Base-by-base conservation (phyloP, 2,888 invertebrate species). In the Nemotelus nigrinus region DNA sequence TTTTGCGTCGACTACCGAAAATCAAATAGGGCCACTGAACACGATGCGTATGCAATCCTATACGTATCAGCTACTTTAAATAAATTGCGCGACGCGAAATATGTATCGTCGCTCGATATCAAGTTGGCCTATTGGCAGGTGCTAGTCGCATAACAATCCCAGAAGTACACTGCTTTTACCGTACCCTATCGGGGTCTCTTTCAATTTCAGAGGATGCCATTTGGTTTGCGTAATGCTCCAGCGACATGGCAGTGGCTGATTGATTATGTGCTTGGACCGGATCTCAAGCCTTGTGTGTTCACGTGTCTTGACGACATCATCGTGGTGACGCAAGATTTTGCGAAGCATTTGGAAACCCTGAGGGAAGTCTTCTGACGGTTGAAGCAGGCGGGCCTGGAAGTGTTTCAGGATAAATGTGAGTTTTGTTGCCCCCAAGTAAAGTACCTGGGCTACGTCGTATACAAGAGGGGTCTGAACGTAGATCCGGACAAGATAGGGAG, bases 11-110 rank as follows among this genome's bases (percentile, higher is more conserved):
- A 82, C 45, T 82, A 80, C 57, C 55, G 82, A 2, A 78, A 81
- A 50, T 70, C 82, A 0, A 84, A 83, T 48, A 44, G 48, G 2
- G 81, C 82, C 0, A 81, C 82, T 0, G 78, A 79, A 45, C 70
- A 80, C 41, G 81, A 82, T 70, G 82, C 82, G 0, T 83, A 83
- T 68, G 82, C 82, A 0, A 44, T 83, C 0, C 84, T 80, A 1
- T 79, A 80, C 7, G 82, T 82, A 58, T 68, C 74, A 1, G 77
- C 77, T 8, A 83, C 83, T 2, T 60, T 84, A 44, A 81, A 82
- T 44, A 81, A 81, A 25, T 74, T 83, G 3, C 77, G 81, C 0
- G 57, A 65, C 3, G 83, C 83, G 5, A 68, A 77, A 5, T 83
- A 81, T 63, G 81, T 84, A 6, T 81, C 81, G 1, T 81, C 82